These are phyloP conservation scores for Bugula neritina DNA, from an alignment of 2,888 invertebrate species.

Conservation along the genomic window DNA sequence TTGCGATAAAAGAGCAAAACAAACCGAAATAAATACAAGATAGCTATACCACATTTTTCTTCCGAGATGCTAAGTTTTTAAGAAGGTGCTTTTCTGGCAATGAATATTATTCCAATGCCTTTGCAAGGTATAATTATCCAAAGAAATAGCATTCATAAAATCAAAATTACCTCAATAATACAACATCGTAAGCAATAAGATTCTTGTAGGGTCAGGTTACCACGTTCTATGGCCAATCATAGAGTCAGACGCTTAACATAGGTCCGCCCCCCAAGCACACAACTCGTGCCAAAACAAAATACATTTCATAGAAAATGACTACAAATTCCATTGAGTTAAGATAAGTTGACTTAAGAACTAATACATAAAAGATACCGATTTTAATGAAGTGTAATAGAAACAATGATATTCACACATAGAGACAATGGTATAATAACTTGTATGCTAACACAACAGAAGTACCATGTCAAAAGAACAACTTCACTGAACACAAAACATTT, in stretches of 20 bases:
- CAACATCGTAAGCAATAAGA: neutral
- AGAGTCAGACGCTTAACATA: neutral
- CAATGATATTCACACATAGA: neutral
- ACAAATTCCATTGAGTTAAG: slow-evolving; percentile 9
- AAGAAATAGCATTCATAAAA: neutral
- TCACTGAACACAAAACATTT: too few species aligned
- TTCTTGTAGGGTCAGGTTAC: neutral
- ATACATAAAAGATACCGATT: neutral
- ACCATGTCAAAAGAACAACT: too few species aligned
- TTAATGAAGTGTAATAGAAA: neutral
- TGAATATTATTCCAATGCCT: neutral
- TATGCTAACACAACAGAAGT: too few species aligned
- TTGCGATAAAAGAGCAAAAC: neutral
- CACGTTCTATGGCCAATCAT: neutral
- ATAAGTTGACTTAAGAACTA: slow-evolving; percentile 23
- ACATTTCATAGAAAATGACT: neutral
- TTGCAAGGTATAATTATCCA: neutral
- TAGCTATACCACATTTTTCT: neutral
- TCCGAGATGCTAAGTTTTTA: neutral
- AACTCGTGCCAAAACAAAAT: slow-evolving; percentile 17
- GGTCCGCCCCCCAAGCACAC: neutral
- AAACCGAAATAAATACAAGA: neutral
- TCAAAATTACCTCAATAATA: neutral
- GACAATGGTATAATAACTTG: neutral
- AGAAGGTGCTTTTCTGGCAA: neutral